A percentile compares a stretch with the other conserved stretches of the same genome.
Conservation (phyloP, 2,797 vertebrate species). For the Cryptoprocta ferox region DNA sequence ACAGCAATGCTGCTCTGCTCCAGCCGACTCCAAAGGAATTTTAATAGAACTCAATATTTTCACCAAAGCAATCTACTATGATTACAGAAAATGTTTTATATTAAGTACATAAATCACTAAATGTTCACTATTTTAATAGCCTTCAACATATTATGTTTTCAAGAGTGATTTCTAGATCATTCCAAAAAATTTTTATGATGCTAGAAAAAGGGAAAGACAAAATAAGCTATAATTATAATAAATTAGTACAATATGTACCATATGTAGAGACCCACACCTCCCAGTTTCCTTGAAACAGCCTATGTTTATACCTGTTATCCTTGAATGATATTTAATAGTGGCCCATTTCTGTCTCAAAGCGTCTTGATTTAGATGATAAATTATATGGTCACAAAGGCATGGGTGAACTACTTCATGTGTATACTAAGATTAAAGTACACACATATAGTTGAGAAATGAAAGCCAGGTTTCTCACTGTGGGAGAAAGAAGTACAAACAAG, state of each 20-base stretch:
- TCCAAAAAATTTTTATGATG: constrained; percentile 44
- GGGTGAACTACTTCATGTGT: not conserved
- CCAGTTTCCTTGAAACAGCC: not conserved
- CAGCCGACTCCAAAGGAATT: not conserved
- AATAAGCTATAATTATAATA: constrained; percentile 2
- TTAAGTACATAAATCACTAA: constrained; percentile 1
- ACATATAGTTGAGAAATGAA: not conserved
- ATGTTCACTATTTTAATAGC: constrained; percentile 49
- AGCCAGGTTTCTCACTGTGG: not conserved
- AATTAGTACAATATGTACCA: not conserved
- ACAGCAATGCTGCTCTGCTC: not conserved
- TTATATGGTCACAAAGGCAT: not conserved
- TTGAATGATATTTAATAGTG: not conserved
- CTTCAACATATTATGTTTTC: constrained; percentile 42
- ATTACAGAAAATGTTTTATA: constrained; percentile 37
- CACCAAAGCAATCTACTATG: not conserved
- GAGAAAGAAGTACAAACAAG: constrained; percentile 5
- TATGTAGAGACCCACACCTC: not conserved
- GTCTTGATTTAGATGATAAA: not conserved
- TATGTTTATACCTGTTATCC: constrained; percentile 6
- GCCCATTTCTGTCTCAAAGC: not conserved
- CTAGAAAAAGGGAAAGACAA: not conserved
- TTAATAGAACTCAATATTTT: constrained; percentile 25
- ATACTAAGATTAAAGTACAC: not conserved
- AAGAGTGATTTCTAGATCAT: constrained; percentile 37